phyloP scores from a whole-genome alignment of 2,797 vertebrate genomes.

The Anabacerthia variegaticeps region DNA sequence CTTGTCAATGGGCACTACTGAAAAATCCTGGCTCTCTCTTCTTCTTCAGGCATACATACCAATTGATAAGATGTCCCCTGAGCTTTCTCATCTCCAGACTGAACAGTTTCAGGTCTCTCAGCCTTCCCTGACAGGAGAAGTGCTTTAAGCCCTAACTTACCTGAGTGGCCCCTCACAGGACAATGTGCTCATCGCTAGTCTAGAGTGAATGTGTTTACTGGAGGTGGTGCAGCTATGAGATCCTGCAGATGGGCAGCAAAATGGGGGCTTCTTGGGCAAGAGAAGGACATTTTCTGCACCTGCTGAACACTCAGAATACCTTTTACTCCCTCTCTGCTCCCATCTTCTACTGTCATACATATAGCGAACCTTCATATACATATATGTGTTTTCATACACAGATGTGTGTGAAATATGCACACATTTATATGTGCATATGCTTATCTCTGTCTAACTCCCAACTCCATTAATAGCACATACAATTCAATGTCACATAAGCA shows the following conservation, averaged over 20 bases:
- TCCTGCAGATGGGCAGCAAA: background rate
- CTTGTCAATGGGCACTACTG: background rate
- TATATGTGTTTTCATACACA: background rate
- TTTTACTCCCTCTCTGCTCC: background rate
- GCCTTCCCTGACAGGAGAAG: background rate
- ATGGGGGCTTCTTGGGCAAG: background rate
- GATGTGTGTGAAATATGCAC: background rate
- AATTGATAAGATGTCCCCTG: background rate
- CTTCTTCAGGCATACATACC: background rate
- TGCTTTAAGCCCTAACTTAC: background rate
- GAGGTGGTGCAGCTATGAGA: background rate
- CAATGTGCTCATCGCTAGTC: background rate
- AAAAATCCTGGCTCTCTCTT: background rate
- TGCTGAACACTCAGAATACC: background rate
- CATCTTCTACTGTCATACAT: background rate
- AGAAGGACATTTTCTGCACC: background rate
- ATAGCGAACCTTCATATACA: background rate
- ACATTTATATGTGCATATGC: background rate
- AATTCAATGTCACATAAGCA: background rate
- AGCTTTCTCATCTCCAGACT: background rate
- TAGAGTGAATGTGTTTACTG: background rate
- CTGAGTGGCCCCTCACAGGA: background rate
- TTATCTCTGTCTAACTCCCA: background rate
- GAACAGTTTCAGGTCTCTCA: background rate
- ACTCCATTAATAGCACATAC: background rate